phyloP scores from a whole-genome alignment of 2,113 vertebrate genomes.

The Solea senegalensis region DNA sequence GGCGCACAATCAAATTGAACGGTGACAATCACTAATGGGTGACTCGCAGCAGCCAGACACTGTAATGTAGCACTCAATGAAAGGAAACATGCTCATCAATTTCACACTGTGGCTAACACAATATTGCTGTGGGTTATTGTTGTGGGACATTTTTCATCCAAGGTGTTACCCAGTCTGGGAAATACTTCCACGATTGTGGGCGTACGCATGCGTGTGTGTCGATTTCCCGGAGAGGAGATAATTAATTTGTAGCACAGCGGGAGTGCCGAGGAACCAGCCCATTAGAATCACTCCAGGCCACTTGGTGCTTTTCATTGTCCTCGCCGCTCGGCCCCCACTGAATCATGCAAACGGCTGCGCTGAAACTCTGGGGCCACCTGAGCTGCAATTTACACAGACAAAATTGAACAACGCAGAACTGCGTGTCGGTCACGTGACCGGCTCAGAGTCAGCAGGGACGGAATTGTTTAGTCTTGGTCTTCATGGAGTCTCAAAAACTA shows the following conservation, averaged over 20 bases:
- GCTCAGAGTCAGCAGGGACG: background rate
- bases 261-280: constrained; percentile 63
- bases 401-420: constrained; percentile 9
- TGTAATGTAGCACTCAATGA: constrained; percentile 78
- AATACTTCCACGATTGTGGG: constrained; percentile 55
- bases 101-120: constrained; percentile 79
- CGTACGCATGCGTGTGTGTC: constrained; percentile 25
- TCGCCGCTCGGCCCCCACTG: constrained; percentile 43
- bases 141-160: constrained; percentile 78
- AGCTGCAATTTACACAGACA: constrained; percentile 20
- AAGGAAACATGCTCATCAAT: constrained; percentile 81
- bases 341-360: constrained; percentile 54
- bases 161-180: constrained; percentile 64
- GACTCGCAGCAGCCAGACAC: constrained; percentile 71
- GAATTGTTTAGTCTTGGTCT: background rate
- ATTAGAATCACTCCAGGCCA: constrained; percentile 75
- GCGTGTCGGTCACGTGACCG: background rate
- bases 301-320: constrained; percentile 68
- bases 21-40: constrained; percentile 80
- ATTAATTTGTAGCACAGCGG: constrained; percentile 79
- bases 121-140: constrained; percentile 79
- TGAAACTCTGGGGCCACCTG: constrained; percentile 42
- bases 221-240: constrained; percentile 70
- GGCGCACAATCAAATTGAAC: constrained; percentile 76
- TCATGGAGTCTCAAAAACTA: constrained; percentile 12